Base-by-base conservation (phyloP, 2,797 vertebrate species). In the Poecile montanus region DNA sequence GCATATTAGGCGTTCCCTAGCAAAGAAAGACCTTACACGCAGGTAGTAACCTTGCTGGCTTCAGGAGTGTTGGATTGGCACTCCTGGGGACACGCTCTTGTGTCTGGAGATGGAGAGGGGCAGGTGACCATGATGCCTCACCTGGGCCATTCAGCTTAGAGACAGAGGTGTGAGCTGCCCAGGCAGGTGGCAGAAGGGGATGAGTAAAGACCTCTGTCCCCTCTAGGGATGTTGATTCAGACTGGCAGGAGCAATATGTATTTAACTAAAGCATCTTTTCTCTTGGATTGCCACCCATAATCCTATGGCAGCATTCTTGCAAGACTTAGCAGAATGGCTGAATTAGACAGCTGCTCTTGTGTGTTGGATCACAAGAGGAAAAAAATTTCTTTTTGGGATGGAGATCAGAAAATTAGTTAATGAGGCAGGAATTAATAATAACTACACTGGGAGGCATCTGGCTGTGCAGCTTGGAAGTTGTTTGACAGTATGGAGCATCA, bases 51-150 rank as follows among this genome's bases (percentile, higher is more conserved):
- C 68, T 85, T 50, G 13, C 73, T 65, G 48, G n/a, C 32, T 75
- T 89, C 44, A 6, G 0, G 5, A 62, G 50, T 0, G 0, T 34
- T 68, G 72, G 58, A 26, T 29, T 66, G 68, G 14, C 8, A 0
- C n/a, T 80, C 25, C 72, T 63, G 48, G 38, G 29, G 13, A 50
- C 44, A 2, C 3, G 8, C 11, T 38, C 14, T 45, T 72, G 32
- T 57, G 38, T 60, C 61, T 53, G 47, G 70, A 75, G 72, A 25
- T 36, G 53, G 53, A 58, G 50, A 42, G 26, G 27, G 25, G 14
- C 32, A 11, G 5, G 12, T 83, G 34, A 36, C 38, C 17, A 1
- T 25, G 18, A 47, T 5, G 40, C 30, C 22, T 21, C 9, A 13
- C 18, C 1, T 2, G 13, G 9, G 5, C 32, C 13, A 1, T 38